phyloP scores from a whole-genome alignment of 2,888 invertebrate genomes.

The Tachystola acroxantha region DNA sequence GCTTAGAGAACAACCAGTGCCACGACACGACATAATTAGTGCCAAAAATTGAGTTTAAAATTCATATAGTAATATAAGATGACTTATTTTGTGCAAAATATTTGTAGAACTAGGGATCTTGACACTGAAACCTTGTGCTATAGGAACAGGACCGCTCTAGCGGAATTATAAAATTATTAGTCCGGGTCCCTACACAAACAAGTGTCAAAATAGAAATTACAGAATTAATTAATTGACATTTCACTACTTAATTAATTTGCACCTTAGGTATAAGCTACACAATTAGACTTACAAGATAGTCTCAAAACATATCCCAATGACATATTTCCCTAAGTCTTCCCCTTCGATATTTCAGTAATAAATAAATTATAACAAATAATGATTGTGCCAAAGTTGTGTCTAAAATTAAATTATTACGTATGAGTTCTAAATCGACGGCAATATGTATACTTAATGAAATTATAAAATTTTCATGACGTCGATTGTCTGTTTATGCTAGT shows the following conservation, averaged over 20 bases:
- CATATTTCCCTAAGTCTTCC: conserved; percentile 67
- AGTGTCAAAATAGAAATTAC: conserved; percentile 1
- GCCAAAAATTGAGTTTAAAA: conserved; percentile 41
- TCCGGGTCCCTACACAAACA: not conserved
- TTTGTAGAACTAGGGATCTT: not conserved
- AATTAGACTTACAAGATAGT: conserved; percentile 49
- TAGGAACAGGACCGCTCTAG: too few relatives aligned
- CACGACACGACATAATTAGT: conserved; percentile 52
- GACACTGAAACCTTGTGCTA: not conserved
- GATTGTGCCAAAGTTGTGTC: conserved; percentile 72
- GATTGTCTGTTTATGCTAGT: conserved; percentile 61
- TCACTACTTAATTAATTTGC: conserved; percentile 61
- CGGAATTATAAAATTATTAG: too few relatives aligned
- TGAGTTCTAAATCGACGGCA: conserved; percentile 34
- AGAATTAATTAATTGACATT: not conserved
- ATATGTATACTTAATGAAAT: conserved; percentile 30
- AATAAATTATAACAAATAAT: conserved; percentile 31
- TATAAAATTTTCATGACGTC: conserved; percentile 32
- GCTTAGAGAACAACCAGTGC: conserved; percentile 44
- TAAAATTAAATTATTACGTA: conserved; percentile 29
- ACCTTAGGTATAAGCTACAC: conserved; percentile 62
- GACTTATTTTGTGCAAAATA: not conserved
- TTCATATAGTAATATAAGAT: not conserved
- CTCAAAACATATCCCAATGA: conserved; percentile 63
- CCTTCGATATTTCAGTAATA: conserved; percentile 66